Base-by-base conservation (phyloP, 2,888 invertebrate species). In the Habroteleia sp. region DNA sequence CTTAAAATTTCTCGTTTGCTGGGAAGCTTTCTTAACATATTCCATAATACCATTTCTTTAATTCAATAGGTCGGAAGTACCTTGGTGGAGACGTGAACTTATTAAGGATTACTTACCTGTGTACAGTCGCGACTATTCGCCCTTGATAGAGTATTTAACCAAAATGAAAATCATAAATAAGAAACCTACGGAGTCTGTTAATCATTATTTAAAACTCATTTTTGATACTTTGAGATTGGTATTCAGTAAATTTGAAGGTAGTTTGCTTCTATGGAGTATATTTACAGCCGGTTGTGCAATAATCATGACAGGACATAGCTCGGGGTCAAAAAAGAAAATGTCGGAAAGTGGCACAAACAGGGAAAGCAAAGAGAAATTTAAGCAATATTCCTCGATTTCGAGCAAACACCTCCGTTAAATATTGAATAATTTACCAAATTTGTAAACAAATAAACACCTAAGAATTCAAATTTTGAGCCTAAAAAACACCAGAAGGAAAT, bases 21-120 rank as follows among this genome's bases (percentile, higher is more conserved):
- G n/a, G n/a, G n/a, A n/a, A n/a, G n/a, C n/a, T n/a, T n/a, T n/a
- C n/a, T n/a, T n/a, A n/a, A n/a, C n/a, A n/a, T n/a, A n/a, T n/a
- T n/a, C n/a, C n/a, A n/a, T n/a, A n/a, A n/a, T n/a, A n/a, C n/a
- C n/a, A n/a, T n/a, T n/a, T n/a, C n/a, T n/a, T n/a, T n/a, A n/a
- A n/a, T n/a, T n/a, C n/a, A n/a, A n/a, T 35, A 82, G 79, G 35
- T 50, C 74, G 42, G 78, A 84, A 72, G 82, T 86, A 63, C 80
- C 89, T 4, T 91, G 91, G 91, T 93, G 92, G 92, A 90, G 86
- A 35, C 89, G 92, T 65, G 90, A 91, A 81, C 89, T 87, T 72
- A 87, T 91, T 0, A 88, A 88, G 4, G 92, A 92, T 79, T 92
- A 92, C 80, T 91, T 93, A 77, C 92, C 92, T 3, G 89, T 91